phyloP scores from a whole-genome alignment of 2,797 vertebrate genomes.

The Melopsittacus undulatus region DNA sequence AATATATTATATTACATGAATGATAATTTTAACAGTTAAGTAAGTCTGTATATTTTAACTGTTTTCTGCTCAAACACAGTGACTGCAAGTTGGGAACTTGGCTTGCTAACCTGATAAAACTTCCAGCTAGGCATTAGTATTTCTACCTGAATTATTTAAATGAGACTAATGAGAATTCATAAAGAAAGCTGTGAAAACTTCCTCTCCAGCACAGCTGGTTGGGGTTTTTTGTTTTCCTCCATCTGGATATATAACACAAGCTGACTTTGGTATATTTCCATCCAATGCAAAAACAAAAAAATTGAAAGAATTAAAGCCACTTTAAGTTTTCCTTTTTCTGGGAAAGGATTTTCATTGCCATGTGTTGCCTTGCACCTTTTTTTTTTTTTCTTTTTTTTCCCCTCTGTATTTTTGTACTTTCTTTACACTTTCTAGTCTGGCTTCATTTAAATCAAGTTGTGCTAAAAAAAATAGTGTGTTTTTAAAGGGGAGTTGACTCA shows the following conservation, averaged over 20 bases:
- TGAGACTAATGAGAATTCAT: not conserved
- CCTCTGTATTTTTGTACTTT: not conserved
- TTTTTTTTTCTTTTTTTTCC: too few species aligned
- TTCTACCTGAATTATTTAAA: not conserved
- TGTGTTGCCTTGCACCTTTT: not conserved
- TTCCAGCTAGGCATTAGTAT: not conserved
- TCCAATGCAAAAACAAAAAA: not conserved
- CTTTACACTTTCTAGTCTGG: not conserved
- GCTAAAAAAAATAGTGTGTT: not conserved
- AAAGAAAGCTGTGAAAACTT: not conserved
- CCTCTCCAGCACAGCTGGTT: not conserved
- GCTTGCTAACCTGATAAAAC: not conserved
- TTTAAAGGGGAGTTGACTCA: not conserved
- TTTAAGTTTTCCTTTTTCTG: not conserved
- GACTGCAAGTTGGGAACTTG: not conserved
- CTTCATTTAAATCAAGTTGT: not conserved
- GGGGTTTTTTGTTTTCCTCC: accelerated
- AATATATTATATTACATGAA: not conserved
- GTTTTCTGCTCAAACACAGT: not conserved
- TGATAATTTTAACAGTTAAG: not conserved
- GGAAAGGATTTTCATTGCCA: not conserved
- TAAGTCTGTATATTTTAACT: not conserved
- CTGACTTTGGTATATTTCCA: not conserved
- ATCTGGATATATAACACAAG: not conserved
- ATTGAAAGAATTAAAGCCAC: not conserved